A percentile compares a stretch with the other conserved stretches of the same genome.
Evolutionary conservation across 2,113 vertebrate genomes (phyloP).

Genomic region (Neotragus moschatus): DNA sequence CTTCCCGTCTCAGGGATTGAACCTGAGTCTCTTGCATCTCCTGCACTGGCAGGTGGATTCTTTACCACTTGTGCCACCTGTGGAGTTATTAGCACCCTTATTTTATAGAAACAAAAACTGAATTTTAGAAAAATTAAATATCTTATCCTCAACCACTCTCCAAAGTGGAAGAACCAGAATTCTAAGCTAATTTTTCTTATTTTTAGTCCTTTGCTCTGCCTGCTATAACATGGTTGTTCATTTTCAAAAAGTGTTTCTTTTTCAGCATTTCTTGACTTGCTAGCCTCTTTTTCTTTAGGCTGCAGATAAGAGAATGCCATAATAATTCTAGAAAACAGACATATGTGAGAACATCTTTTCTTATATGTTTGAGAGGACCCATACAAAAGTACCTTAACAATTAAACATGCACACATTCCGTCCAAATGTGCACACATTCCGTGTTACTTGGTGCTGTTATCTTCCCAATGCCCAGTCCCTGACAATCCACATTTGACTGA

Average conservation of each 20-base stretch:
- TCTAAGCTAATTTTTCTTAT: neutral
- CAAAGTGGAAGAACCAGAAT: neutral
- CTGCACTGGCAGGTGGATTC: neutral
- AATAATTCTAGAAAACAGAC: neutral
- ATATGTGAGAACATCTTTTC: neutral
- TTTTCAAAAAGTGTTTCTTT: neutral
- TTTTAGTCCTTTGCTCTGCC: neutral
- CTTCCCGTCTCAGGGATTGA: fast-evolving
- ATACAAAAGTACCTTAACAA: neutral
- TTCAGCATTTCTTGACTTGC: neutral
- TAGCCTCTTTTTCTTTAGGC: neutral
- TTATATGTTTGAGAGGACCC: neutral
- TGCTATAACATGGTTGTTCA: neutral
- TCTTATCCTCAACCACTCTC: neutral
- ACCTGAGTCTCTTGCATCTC: neutral
- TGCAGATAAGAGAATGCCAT: neutral
- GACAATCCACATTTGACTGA: neutral
- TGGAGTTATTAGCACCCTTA: neutral
- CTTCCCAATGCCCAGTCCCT: neutral
- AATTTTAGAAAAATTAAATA: neutral
- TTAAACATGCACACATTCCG: neutral
- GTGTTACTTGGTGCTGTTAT: neutral
- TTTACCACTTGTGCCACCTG: neutral
- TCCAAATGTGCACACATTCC: neutral
- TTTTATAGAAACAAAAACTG: neutral